Base-by-base conservation (phyloP, 2,888 invertebrate genomes). In the Ormyrus thymus region DNA sequence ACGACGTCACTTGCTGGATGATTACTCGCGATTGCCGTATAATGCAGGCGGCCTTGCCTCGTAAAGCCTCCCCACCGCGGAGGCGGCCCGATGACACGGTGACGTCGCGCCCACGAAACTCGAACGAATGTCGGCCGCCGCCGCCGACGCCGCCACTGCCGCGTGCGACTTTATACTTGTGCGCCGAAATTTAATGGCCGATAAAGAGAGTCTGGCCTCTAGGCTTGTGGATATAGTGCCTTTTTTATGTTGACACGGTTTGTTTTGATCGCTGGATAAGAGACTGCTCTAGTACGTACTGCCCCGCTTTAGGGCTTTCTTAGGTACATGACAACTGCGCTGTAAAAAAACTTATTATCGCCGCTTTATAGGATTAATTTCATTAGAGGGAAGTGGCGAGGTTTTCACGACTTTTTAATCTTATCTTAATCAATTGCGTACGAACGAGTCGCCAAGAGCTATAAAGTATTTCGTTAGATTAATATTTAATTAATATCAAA, bases 41-140 rank as follows among this genome's bases (percentile, higher is more conserved):
- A 87, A 87, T 85, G 87, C 88, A 87, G 29, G 29, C 88, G 89
- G 87, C 89, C 89, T 89, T 90, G 89, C 85, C 86, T 89, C 89
- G 87, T 90, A 89, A 89, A 89, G 84, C 73, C 51, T 15, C 58
- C 66, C 48, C 29, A 6, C 65, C 68, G 11, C 62, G 15, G n/a
- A 5, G 61, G 10, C 81, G 81, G 72, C 76, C 79, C 77, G 79
- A 81, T 81, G 81, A 81, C 81, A 81, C 81, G 79, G 76, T 79
- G 81, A 73, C 78, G 79, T 72, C 51, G 71, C 55, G 61, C 62
- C 50, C 64, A 62, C 78, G 64, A 64, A 69, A 74, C 66, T 65
- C 61, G 58, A 59, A 62, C 73, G 61, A 46, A 55, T 56, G 61
- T 13, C 46, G 50, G 13, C 48, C 48, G 55, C 59, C 55, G 59